Evolutionary conservation across 1,140 invertebrate genomes (phyloP).

Genomic region (Temnothorax nylanderi): DNA sequence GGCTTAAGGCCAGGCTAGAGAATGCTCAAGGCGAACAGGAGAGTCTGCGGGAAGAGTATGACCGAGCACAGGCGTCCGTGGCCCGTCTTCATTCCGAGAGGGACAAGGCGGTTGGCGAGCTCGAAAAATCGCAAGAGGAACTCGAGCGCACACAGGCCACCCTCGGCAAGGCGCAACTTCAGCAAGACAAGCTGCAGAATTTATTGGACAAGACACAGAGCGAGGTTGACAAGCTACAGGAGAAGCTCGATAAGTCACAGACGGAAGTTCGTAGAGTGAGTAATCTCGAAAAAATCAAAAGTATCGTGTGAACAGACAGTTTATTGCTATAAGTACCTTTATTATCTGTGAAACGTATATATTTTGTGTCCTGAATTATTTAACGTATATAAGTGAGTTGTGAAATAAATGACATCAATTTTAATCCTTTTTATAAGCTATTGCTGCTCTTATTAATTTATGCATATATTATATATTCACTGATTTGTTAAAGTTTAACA

Average conservation of each 20-base stretch:
- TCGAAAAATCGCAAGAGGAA: conserved; percentile 96
- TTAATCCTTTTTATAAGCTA: background rate
- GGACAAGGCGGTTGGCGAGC: conserved; percentile 93
- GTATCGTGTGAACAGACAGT: no score
- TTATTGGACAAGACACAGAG: conserved; percentile 95
- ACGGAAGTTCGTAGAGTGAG: conserved; percentile 93
- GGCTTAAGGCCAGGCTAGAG: conserved; percentile 96
- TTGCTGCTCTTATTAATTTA: background rate
- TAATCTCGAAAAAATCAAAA: conserved; percentile 42
- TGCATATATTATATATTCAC: background rate
- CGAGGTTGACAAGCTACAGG: conserved; percentile 96
- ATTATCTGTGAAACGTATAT: background rate
- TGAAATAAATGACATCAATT: background rate
- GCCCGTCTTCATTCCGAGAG: conserved; percentile 94
- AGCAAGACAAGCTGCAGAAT: conserved; percentile 96
- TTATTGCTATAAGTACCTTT: background rate
- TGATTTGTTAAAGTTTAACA: background rate
- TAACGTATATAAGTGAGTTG: background rate
- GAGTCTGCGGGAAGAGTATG: conserved; percentile 95
- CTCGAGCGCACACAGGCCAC: conserved; percentile 95
- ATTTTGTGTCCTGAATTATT: background rate
- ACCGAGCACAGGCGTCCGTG: conserved; percentile 91
- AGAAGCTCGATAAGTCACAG: conserved; percentile 92
- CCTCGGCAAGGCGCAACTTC: conserved; percentile 94
- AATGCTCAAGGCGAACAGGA: conserved; percentile 97